Base-by-base conservation (phyloP, 2,113 vertebrate genomes). In the Electrona antarctica region DNA sequence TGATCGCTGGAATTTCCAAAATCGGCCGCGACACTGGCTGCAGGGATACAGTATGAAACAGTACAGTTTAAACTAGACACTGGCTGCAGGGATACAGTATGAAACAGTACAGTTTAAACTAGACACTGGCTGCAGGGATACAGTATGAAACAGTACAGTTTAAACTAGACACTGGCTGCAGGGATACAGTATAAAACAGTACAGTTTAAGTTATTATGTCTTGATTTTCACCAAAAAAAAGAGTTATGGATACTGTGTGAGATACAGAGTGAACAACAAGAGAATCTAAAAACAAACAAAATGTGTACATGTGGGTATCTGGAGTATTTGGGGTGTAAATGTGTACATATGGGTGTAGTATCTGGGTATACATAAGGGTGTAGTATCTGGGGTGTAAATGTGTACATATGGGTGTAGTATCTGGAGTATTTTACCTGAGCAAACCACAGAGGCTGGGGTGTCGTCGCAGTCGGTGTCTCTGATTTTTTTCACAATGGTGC, bases 391-490 rank as follows among this genome's bases (percentile, higher is more conserved):
- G 21, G 21, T 21, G 21, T 21, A 21, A 21, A 21, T 21, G 21
- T 21, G 21, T 21, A 21, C 21, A 21, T 21, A 21, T 1, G 21
- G 21, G 21, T 21, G 21, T 21, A 21, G 21, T 21, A 21, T 21
- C 21, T 21, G 21, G 21, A 21, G 21, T 21, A 21, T 21, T 13
- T 67, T 87, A 93, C 91, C 86, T 82, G 81, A 77, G 66, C 92
- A 93, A 49, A 87, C n/a, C 5, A 91, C 74, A 11, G 62, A 60
- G 29, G 59, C 86, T 4, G 65, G 4, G 0, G 0, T 6, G 0
- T 0, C 0, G 0, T 52, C 13, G 15, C 8, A 41, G 0, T 0
- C 4, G 0, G 0, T 0, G 0, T 15, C 0, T 0, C 3, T 21
- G 1, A 8, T 3, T 2, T 7, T 48, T 7, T 1, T 8, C 1